Base-by-base conservation (phyloP, 2,888 invertebrate species). In the Leptodirus hochenwartii region DNA sequence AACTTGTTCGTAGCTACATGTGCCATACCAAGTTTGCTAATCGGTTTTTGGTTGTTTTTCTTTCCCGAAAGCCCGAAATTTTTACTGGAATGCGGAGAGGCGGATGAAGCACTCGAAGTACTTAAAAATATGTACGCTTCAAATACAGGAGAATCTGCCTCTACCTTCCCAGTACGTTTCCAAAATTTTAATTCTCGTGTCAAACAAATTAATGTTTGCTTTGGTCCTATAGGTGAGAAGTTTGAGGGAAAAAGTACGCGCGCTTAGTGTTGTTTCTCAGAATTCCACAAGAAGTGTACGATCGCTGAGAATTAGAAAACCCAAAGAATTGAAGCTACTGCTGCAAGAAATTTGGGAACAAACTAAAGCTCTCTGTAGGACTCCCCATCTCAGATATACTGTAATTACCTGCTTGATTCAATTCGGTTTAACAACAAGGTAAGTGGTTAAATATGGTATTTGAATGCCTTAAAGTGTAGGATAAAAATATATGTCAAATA, bases 11-110 rank as follows among this genome's bases (percentile, higher is more conserved):
- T 80, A 17, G 69, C 75, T 1, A 63, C 77, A 1, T 78, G 78
- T 51, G 72, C 74, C 3, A 40, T 77, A 3, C 78, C 80, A 1
- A 77, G 77, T 37, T 56, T 76, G 13, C 38, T 70, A 39, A 63
- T 76, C 20, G 74, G 62, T 3, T 35, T 72, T 37, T 79, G 78
- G 78, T 55, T 80, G 5, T 63, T 75, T 41, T 60, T 66, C 34
- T 79, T 80, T 54, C 80, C 80, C 1, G 81, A 81, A 54, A 80
- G 79, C 47, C 81, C 81, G 2, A 81, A 81, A 52, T 81, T 80
- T 53, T 63, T 81, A 44, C 62, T 81, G 50, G 79, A 79, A 51
- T 73, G 74, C 44, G 80, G 79, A 1, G 78, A 79, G 49, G 67
- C 76, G 14, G 78, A 79, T 26, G 75, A 72, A 22, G 79, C 81